phyloP scores from a whole-genome alignment of 2,113 vertebrate genomes.

The Phoxinus phoxinus region DNA sequence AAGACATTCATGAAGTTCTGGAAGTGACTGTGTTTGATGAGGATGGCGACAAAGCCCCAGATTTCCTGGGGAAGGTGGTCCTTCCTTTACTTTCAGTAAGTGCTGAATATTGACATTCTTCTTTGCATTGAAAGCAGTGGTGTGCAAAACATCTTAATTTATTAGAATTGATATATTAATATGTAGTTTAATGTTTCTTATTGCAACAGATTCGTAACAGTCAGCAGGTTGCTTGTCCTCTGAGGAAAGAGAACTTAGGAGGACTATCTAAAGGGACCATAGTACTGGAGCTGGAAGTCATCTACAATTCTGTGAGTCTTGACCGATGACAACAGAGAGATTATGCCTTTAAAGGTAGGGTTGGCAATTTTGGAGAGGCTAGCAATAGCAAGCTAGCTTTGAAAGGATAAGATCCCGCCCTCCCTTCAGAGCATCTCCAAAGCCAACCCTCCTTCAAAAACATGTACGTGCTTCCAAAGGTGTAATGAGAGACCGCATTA shows the following conservation, averaged over 20 bases:
- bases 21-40: slow-evolving; percentile 96
- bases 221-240: slow-evolving; percentile 77
- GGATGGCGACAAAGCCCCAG: slow-evolving; percentile 96
- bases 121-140: neutral
- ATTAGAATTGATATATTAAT: neutral
- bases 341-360: neutral
- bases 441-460: no score
- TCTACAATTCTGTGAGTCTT: slow-evolving; percentile 93
- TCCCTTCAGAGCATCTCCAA: no score
- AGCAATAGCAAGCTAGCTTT: no score
- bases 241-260: slow-evolving; percentile 94
- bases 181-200: neutral
- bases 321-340: neutral
- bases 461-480: no score
- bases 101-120: slow-evolving; percentile 39
- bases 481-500: no score
- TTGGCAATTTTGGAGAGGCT: no score
- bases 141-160: neutral
- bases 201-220: slow-evolving; percentile 83
- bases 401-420: no score
- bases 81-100: slow-evolving; percentile 93
- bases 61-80: slow-evolving; percentile 95
- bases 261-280: slow-evolving; percentile 87
- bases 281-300: slow-evolving; percentile 90
- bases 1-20: slow-evolving; percentile 92